These are phyloP conservation scores for Babyrousa celebensis DNA, from an alignment of 2,797 vertebrate genomes.

Conservation along the genomic window DNA sequence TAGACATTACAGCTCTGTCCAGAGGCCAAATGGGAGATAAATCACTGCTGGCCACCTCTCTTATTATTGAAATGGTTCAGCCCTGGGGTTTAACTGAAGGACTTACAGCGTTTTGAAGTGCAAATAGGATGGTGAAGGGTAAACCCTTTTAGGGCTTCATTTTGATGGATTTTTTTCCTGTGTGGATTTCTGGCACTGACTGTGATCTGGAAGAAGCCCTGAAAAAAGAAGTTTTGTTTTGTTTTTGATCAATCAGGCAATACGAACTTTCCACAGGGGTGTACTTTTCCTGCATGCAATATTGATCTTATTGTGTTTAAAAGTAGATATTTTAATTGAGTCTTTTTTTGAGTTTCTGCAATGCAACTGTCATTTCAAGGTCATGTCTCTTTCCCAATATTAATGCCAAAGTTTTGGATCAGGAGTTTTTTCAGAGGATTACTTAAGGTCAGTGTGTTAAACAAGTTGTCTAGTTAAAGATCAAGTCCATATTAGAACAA, in stretches of 20 bases:
- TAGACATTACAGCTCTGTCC: conserved; percentile 91
- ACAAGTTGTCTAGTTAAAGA: conserved; percentile 59
- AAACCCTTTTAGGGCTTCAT: conserved; percentile 92
- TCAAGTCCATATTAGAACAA: conserved; percentile 68
- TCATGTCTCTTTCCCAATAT: conserved; percentile 89
- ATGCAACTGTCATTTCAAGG: conserved; percentile 91
- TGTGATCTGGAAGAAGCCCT: conserved; percentile 91
- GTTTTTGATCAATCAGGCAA: conserved; percentile 93
- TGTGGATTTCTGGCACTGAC: conserved; percentile 92
- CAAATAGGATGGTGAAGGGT: conserved; percentile 92
- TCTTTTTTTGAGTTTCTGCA: conserved; percentile 85
- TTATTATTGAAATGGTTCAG: conserved; percentile 92
- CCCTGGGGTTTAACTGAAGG: conserved; percentile 92
- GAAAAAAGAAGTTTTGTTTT: conserved; percentile 88
- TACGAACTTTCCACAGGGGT: conserved; percentile 89
- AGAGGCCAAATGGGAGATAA: conserved; percentile 92
- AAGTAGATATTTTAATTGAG: conserved; percentile 90
- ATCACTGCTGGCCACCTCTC: conserved; percentile 90
- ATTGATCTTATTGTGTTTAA: conserved; percentile 91
- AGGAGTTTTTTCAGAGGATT: neutral
- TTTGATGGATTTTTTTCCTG: conserved; percentile 92
- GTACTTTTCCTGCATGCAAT: conserved; percentile 89
- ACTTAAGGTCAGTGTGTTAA: conserved; percentile 50
- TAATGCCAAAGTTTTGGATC: conserved; percentile 79
- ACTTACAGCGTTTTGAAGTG: conserved; percentile 93